These are phyloP conservation scores for Liopterus haemorrhoidalis DNA, from an alignment of 2,888 invertebrate species.

Conservation along the genomic window DNA sequence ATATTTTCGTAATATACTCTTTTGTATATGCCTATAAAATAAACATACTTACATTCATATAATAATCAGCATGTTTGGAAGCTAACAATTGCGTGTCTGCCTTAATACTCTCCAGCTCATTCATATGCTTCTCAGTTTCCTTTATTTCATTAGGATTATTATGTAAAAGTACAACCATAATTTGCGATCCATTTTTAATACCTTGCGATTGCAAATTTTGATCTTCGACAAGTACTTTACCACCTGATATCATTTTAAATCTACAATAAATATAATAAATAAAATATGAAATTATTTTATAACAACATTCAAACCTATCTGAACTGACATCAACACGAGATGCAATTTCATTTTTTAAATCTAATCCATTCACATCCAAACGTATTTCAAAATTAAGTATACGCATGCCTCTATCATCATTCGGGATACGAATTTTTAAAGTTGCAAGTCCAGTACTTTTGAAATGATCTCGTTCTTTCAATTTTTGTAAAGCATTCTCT, in stretches of 20 bases:
- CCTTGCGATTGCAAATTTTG: slow-evolving; percentile 53
- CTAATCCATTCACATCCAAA: slow-evolving; percentile 50
- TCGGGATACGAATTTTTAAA: slow-evolving; percentile 60
- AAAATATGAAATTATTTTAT: slow-evolving; percentile 9
- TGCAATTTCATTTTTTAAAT: slow-evolving; percentile 53
- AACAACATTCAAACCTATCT: not conserved
- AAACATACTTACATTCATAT: slow-evolving; percentile 49
- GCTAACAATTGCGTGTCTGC: slow-evolving; percentile 45
- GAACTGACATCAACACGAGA: slow-evolving; percentile 44
- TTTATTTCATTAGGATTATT: slow-evolving; percentile 40
- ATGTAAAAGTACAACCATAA: slow-evolving; percentile 54
- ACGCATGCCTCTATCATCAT: slow-evolving; percentile 49
- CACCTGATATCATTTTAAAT: slow-evolving; percentile 63
- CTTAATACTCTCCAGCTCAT: slow-evolving; percentile 42
- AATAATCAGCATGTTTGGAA: slow-evolving; percentile 50
- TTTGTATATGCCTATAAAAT: no score
- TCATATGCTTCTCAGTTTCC: slow-evolving; percentile 40
- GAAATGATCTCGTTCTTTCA: slow-evolving; percentile 63
- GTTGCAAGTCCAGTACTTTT: slow-evolving; percentile 68
- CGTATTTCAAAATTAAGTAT: slow-evolving; percentile 53
- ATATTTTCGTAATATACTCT: no score
- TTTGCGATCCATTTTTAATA: slow-evolving; percentile 61
- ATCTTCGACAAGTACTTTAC: slow-evolving; percentile 55
- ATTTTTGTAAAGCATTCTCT: slow-evolving; percentile 62
- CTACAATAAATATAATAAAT: slow-evolving; percentile 42